Conservation (phyloP, 2,113 vertebrate species). For the Hemicordylus capensis region DNA sequence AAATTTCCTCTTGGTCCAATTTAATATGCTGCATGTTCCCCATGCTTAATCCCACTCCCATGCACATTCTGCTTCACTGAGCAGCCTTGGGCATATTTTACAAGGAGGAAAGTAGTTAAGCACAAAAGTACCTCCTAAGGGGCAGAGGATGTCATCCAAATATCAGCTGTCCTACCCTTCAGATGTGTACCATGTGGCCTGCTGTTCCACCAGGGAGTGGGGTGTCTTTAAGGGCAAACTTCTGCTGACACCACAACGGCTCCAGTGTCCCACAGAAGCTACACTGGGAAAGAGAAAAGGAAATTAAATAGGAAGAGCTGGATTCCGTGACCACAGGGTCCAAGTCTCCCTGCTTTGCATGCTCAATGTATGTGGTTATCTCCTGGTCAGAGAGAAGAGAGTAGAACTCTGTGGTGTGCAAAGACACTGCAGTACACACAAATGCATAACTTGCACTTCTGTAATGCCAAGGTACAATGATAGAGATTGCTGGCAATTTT, state of each 20-base stretch:
- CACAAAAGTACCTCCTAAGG: slow-evolving; percentile 83
- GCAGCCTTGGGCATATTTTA: slow-evolving; percentile 44
- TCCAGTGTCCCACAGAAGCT: slow-evolving; percentile 85
- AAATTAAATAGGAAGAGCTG: slow-evolving; percentile 81
- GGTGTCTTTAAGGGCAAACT: slow-evolving; percentile 82
- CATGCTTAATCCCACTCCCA: slow-evolving; percentile 16
- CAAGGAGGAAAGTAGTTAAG: slow-evolving; percentile 70
- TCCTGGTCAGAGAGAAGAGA: slow-evolving; percentile 35
- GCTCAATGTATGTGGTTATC: slow-evolving; percentile 51
- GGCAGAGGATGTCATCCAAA: slow-evolving; percentile 79
- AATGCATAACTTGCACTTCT: slow-evolving; percentile 21
- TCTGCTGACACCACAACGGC: slow-evolving; percentile 84
- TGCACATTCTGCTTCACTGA: slow-evolving; percentile 17
- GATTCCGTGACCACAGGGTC: slow-evolving; percentile 58
- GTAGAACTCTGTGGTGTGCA: slow-evolving; percentile 21
- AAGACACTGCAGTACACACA: not conserved
- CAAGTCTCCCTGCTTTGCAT: slow-evolving; percentile 68
- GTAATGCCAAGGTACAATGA: slow-evolving; percentile 42
- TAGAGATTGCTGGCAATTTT: slow-evolving; percentile 28
- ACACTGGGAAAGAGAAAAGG: slow-evolving; percentile 81
- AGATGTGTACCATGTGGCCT: slow-evolving; percentile 78
- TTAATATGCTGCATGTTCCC: not conserved
- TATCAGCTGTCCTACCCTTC: slow-evolving; percentile 83
- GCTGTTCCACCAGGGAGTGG: slow-evolving; percentile 80
- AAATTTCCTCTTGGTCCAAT: not conserved